These are phyloP conservation scores for Entomyzon cyanotis DNA, from an alignment of 2,113 vertebrate genomes.

Conservation along the genomic window DNA sequence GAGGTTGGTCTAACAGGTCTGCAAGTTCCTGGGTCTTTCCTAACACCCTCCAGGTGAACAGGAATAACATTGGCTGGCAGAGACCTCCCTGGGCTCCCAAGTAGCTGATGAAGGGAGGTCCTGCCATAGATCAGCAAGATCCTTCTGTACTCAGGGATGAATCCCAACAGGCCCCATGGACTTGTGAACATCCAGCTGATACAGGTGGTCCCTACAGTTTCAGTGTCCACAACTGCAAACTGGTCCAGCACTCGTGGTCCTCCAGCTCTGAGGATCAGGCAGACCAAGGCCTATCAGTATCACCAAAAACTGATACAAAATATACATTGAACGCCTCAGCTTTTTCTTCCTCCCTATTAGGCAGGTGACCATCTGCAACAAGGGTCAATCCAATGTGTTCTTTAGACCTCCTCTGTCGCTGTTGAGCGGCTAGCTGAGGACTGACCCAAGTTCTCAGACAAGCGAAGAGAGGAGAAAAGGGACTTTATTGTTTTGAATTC, in stretches of 20 bases:
- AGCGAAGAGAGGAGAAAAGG: too few relatives aligned
- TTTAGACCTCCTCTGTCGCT: not conserved
- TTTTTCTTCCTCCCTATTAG: not conserved
- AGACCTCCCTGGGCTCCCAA: not conserved
- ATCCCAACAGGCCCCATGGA: not conserved
- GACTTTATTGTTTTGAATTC: too few relatives aligned
- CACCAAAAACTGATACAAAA: not conserved
- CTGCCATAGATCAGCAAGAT: not conserved
- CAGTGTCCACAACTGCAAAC: not conserved
- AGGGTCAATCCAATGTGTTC: not conserved
- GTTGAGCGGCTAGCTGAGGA: too few relatives aligned
- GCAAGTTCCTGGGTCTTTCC: not conserved
- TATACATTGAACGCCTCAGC: not conserved
- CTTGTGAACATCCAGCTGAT: not conserved
- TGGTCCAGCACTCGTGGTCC: not conserved
- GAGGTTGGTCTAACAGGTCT: not conserved
- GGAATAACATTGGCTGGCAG: not conserved
- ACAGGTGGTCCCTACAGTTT: not conserved
- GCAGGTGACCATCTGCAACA: not conserved
- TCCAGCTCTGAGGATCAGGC: not conserved
- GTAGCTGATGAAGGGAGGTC: not conserved
- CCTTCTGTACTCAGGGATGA: not conserved
- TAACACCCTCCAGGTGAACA: not conserved
- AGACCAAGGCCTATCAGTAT: not conserved
- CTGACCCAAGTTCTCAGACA: too few relatives aligned